Percentiles rank a stretch among this genome's conserved stretches.
phyloP scores from a whole-genome alignment of 2,797 vertebrate genomes.

The Emys orbicularis region DNA sequence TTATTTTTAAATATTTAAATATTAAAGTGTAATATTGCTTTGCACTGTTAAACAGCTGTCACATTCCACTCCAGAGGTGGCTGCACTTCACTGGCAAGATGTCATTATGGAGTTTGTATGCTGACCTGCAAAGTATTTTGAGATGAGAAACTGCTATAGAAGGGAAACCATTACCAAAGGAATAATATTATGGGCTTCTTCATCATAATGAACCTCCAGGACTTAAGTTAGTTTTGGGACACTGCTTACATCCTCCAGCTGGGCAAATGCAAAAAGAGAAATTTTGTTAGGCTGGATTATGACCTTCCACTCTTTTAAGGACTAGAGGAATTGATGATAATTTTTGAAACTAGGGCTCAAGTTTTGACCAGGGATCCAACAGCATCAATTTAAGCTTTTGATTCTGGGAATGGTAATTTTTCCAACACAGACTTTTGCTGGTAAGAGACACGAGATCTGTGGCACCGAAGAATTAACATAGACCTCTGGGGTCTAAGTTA shows the following conservation, averaged over 20 bases:
- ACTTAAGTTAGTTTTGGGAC: neutral
- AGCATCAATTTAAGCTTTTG: rapidly evolving
- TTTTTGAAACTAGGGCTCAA: neutral
- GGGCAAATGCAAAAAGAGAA: neutral
- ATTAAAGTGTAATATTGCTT: no score
- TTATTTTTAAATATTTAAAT: no score
- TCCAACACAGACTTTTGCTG: rapidly evolving
- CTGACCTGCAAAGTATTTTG: neutral
- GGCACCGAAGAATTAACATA: rapidly evolving
- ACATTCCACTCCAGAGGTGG: neutral
- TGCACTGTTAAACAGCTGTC: neutral
- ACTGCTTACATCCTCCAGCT: neutral
- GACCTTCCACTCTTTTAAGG: neutral
- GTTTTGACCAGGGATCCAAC: neutral
- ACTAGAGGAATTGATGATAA: neutral
- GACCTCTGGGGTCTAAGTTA: rapidly evolving
- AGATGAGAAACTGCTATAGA: no score
- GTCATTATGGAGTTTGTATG: no score
- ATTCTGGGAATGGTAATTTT: neutral
- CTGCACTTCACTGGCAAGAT: neutral
- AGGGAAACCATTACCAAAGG: rapidly evolving
- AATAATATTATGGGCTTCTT: neutral
- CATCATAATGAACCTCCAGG: neutral
- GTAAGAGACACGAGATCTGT: rapidly evolving
- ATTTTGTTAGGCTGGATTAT: neutral